Conservation (phyloP, 2,797 vertebrate genomes). For the Manis javanica region DNA sequence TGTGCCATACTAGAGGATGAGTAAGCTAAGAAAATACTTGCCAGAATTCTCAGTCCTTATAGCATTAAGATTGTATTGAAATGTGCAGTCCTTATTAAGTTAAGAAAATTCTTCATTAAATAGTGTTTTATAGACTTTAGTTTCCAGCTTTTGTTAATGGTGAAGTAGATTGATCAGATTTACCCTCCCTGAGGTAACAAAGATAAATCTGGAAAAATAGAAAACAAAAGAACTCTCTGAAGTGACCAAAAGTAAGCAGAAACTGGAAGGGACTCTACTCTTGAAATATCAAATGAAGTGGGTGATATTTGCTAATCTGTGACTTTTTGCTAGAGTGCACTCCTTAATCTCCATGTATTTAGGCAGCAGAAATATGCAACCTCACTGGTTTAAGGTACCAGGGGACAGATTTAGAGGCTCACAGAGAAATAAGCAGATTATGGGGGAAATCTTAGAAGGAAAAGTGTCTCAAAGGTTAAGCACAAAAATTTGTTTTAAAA, state of each 20-base stretch:
- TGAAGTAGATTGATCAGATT: background rate
- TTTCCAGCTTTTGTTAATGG: background rate
- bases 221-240: background rate
- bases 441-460: background rate
- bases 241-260: background rate
- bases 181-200: background rate
- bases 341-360: background rate
- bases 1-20: background rate
- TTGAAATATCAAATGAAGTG: background rate
- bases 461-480: background rate
- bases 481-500: background rate
- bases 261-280: background rate
- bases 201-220: background rate
- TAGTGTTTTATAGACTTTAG: background rate
- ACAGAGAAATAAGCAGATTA: background rate
- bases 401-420: background rate
- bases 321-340: background rate
- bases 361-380: background rate
- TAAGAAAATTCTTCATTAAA: background rate
- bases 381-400: background rate
- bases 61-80: background rate
- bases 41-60: background rate
- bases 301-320: background rate
- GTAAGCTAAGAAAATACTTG: background rate
- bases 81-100: background rate